Conservation (phyloP, 2,113 vertebrate genomes). For the Chamaetylas fuelleborni region DNA sequence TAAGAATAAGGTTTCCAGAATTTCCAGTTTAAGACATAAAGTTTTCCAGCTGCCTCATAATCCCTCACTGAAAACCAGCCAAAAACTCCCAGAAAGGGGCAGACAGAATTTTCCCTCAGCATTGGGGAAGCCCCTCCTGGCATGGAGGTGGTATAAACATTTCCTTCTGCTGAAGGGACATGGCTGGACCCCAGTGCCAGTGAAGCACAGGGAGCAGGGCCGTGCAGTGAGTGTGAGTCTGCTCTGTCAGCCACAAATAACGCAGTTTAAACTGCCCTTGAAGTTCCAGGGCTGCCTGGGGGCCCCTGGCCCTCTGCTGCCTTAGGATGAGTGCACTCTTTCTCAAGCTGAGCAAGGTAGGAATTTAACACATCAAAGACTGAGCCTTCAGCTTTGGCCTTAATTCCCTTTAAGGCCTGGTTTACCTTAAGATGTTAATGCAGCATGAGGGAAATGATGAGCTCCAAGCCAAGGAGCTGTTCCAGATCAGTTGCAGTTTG, state of each 20-base stretch:
- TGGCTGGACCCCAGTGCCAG: neutral
- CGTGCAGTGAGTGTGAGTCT: fast-evolving
- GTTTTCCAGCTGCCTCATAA: slow-evolving; percentile 47
- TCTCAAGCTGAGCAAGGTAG: neutral
- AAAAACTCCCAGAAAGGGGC: neutral
- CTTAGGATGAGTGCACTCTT: neutral
- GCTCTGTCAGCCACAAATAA: neutral
- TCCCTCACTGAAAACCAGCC: slow-evolving; percentile 26
- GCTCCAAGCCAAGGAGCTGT: neutral
- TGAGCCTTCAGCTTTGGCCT: neutral
- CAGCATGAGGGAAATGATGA: neutral
- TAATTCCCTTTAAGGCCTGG: neutral
- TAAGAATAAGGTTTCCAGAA: slow-evolving; percentile 44
- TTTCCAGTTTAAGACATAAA: slow-evolving; percentile 40
- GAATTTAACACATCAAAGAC: neutral
- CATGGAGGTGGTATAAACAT: neutral
- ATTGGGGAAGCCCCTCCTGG: neutral
- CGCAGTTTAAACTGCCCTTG: fast-evolving
- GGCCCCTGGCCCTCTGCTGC: neutral
- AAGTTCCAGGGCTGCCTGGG: neutral
- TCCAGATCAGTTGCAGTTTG: neutral
- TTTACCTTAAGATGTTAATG: neutral
- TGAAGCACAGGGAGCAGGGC: neutral
- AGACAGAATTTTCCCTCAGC: neutral
- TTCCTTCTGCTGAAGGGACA: neutral